Percentiles rank a stretch among this genome's conserved stretches.
phyloP scores from a whole-genome alignment of 2,113 vertebrate genomes.

The Phaethornis superciliosus region DNA sequence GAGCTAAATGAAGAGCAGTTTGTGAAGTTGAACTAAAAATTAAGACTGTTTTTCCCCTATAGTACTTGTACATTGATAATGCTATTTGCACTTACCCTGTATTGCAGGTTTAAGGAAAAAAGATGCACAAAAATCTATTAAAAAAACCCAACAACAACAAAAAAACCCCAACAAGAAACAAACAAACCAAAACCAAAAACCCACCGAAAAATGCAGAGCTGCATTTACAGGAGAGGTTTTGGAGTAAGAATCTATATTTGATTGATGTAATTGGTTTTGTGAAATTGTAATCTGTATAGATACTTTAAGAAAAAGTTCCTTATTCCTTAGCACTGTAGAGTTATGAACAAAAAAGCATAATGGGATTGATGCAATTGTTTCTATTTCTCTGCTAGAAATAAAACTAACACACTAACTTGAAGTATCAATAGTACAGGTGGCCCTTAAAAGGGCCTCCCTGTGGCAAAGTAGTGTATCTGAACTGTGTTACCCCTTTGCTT shows the following conservation, averaged over 20 bases:
- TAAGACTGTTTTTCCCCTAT: neutral
- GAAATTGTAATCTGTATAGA: neutral
- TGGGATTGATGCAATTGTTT: neutral
- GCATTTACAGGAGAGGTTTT: neutral
- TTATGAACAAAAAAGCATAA: neutral
- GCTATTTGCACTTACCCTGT: neutral
- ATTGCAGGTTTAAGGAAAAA: neutral
- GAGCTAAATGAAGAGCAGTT: neutral
- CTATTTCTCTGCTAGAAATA: neutral
- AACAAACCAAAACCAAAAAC: neutral
- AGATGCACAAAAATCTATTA: neutral
- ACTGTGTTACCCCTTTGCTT: neutral
- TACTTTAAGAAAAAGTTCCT: neutral
- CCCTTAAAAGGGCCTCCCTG: neutral
- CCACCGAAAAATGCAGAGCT: neutral
- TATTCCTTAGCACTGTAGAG: neutral
- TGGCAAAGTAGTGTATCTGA: neutral
- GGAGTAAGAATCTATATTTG: neutral
- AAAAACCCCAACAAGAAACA: too few relatives aligned
- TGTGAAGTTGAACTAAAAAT: slow-evolving; percentile 16
- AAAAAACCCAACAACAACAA: neutral
- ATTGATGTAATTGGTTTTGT: neutral
- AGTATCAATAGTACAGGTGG: neutral
- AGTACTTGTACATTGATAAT: neutral
- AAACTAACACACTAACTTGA: neutral